Percentiles rank a stretch among this genome's conserved stretches.
These are phyloP conservation scores for Drosophila tani DNA, from an alignment of 1,140 invertebrate species.

Conservation along the genomic window DNA sequence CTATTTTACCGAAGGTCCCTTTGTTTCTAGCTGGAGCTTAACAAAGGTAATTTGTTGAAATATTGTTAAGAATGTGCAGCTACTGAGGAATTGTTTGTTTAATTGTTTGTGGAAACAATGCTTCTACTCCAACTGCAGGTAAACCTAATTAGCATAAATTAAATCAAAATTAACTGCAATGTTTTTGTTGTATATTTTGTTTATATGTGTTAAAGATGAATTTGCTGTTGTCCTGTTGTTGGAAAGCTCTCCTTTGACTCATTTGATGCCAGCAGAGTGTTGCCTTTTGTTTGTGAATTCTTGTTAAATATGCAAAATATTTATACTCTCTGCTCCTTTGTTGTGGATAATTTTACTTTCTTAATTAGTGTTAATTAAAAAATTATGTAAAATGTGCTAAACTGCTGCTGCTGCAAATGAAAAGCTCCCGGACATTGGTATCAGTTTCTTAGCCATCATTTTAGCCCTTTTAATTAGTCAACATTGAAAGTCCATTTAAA, in stretches of 20 bases:
- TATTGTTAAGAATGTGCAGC: not conserved
- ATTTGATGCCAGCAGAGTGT: not conserved
- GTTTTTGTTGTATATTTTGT: not conserved
- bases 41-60: not conserved
- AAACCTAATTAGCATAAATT: not conserved
- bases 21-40: too few relatives aligned
- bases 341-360: too few relatives aligned
- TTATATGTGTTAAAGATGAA: not conserved
- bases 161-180: not conserved
- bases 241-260: not conserved
- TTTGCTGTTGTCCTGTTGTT: not conserved
- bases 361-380: too few relatives aligned
- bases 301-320: too few relatives aligned
- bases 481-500: slow-evolving; percentile 20
- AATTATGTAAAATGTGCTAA: too few relatives aligned
- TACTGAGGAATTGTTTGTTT: too few relatives aligned
- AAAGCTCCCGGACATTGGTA: too few relatives aligned
- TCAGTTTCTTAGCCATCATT: not conserved
- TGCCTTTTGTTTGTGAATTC: not conserved
- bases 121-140: not conserved
- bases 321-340: too few relatives aligned
- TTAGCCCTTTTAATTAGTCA: not conserved
- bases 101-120: not conserved
- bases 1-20: too few relatives aligned
- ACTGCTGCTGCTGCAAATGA: not conserved